These are phyloP conservation scores for Parthenolecanium corni DNA, from an alignment of 2,888 invertebrate genomes.

Conservation along the genomic window DNA sequence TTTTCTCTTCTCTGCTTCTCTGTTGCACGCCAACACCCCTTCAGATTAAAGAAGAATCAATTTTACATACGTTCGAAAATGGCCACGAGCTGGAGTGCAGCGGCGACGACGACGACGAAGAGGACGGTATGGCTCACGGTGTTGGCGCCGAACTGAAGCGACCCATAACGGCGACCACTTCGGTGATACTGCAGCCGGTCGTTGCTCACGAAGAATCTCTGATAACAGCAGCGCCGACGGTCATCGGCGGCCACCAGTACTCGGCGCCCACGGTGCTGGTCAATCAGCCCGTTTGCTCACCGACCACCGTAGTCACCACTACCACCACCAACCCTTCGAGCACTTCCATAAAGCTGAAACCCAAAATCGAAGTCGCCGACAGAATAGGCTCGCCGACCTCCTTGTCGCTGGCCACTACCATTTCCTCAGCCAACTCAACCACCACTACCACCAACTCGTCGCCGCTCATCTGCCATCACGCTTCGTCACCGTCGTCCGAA, in stretches of 20 bases:
- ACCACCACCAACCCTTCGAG: too few species aligned
- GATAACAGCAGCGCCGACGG: conserved; percentile 13
- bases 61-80: too few species aligned
- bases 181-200: conserved; percentile 19
- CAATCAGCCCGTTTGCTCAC: neutral
- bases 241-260: conserved; percentile 20
- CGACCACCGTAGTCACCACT: neutral
- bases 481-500: conserved; percentile 11
- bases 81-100: too few species aligned
- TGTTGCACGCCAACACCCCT: too few species aligned
- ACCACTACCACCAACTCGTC: conserved; percentile 31
- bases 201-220: conserved; percentile 27
- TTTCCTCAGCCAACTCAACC: conserved; percentile 1
- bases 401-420: conserved; percentile 32
- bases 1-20: too few species aligned
- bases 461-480: neutral
- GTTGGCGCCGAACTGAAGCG: neutral
- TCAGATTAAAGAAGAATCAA: too few species aligned
- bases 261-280: conserved; percentile 6
- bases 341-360: conserved; percentile 51
- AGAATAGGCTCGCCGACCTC: conserved; percentile 37
- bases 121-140: neutral
- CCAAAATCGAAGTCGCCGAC: conserved; percentile 63
- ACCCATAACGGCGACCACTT: conserved; percentile 7
- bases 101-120: neutral